Conservation (phyloP, 2,113 vertebrate genomes). For the Meriones unguiculatus region DNA sequence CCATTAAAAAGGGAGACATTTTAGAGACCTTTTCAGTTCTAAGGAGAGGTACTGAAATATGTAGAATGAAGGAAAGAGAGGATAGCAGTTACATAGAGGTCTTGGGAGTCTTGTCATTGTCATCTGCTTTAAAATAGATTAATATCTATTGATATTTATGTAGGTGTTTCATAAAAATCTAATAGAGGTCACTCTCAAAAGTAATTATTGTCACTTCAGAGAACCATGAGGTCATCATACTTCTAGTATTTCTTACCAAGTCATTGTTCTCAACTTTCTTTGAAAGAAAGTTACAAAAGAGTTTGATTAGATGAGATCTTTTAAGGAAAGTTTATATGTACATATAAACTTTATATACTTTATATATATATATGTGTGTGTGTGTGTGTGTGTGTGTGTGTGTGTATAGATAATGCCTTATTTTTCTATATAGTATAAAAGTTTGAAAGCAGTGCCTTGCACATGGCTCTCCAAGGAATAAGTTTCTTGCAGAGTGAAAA, state of each 20-base stretch:
- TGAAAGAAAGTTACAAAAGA: neutral
- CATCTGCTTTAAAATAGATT: conserved; percentile 24
- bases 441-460: neutral
- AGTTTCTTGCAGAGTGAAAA: neutral
- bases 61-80: conserved; percentile 47
- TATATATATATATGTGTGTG: no score
- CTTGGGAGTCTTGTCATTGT: conserved; percentile 41
- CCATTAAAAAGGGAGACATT: conserved; percentile 79
- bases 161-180: neutral
- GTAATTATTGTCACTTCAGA: neutral
- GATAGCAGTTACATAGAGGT: conserved; percentile 52
- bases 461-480: neutral
- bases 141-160: conserved; percentile 32
- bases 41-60: neutral
- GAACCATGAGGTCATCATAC: neutral
- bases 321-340: neutral
- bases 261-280: neutral
- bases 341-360: no score
- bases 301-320: neutral
- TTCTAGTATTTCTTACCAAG: neutral
- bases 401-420: neutral
- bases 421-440: neutral
- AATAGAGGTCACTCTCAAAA: neutral
- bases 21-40: conserved; percentile 73
- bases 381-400: no score